These are phyloP conservation scores for Chymomyza fuscimana DNA, from an alignment of 2,888 invertebrate species.

Conservation along the genomic window DNA sequence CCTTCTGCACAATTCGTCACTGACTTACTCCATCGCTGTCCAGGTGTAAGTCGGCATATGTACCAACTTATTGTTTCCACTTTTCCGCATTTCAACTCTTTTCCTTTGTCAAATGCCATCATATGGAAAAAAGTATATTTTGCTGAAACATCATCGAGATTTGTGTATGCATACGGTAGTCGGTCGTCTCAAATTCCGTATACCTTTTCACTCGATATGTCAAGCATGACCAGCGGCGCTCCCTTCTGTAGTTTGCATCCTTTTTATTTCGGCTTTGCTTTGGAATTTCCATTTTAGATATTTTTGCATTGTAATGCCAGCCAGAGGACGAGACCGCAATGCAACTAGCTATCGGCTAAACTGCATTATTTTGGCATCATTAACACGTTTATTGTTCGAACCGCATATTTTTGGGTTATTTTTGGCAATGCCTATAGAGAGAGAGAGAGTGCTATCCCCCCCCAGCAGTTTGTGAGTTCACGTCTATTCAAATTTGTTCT, in stretches of 20 bases:
- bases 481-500: constrained; percentile 47
- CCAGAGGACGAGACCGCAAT: background rate
- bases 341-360: constrained; percentile 15
- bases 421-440: background rate
- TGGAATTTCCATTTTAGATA: constrained; percentile 9
- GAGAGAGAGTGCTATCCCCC: background rate
- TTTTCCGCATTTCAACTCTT: constrained; percentile 55
- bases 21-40: constrained; percentile 1
- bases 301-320: constrained; percentile 64
- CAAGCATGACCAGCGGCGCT: constrained; percentile 60
- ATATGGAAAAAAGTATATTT: constrained; percentile 6
- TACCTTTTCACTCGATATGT: constrained; percentile 3
- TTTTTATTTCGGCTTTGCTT: constrained; percentile 46
- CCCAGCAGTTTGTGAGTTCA: constrained; percentile 19
- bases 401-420: constrained; percentile 19
- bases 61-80: constrained; percentile 35
- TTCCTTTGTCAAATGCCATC: constrained; percentile 34
- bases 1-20: background rate
- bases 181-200: constrained; percentile 49
- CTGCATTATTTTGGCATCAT: constrained; percentile 71
- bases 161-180: constrained; percentile 40
- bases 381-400: constrained; percentile 66
- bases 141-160: constrained; percentile 47
- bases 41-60: constrained; percentile 12
- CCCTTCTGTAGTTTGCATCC: constrained; percentile 54